phyloP scores from a whole-genome alignment of 2,797 vertebrate species.

The Tragelaphus eurycerus region DNA sequence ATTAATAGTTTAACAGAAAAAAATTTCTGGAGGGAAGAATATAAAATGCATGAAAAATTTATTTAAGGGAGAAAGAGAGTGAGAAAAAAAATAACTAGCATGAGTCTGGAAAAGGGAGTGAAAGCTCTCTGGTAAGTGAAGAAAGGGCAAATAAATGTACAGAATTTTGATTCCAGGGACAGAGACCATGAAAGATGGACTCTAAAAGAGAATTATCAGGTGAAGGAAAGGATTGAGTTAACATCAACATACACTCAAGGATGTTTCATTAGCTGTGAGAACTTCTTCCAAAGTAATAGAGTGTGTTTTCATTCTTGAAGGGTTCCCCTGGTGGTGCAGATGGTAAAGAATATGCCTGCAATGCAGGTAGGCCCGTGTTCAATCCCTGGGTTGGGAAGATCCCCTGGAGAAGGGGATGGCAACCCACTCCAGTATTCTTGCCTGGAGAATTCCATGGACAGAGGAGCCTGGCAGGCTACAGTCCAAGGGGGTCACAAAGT shows the following conservation, averaged over 20 bases:
- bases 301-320: not conserved
- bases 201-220: not conserved
- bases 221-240: not conserved
- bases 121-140: not conserved
- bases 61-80: not conserved
- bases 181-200: not conserved
- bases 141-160: not conserved
- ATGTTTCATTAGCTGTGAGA: not conserved
- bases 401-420: not conserved
- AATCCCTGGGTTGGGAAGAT: not conserved
- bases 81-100: accelerated
- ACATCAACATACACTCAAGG: not conserved
- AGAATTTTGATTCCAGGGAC: not conserved
- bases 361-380: not conserved
- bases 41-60: not conserved
- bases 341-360: not conserved
- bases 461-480: not conserved
- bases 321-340: not conserved
- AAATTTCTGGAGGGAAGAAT: not conserved
- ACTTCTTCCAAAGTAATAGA: not conserved
- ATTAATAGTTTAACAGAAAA: not conserved
- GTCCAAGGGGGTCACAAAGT: not conserved
- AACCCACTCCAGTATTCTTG: not conserved
- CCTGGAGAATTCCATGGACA: not conserved
- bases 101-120: not conserved